Base-by-base conservation (phyloP, 2,113 vertebrate species). In the Ciconia stormi region DNA sequence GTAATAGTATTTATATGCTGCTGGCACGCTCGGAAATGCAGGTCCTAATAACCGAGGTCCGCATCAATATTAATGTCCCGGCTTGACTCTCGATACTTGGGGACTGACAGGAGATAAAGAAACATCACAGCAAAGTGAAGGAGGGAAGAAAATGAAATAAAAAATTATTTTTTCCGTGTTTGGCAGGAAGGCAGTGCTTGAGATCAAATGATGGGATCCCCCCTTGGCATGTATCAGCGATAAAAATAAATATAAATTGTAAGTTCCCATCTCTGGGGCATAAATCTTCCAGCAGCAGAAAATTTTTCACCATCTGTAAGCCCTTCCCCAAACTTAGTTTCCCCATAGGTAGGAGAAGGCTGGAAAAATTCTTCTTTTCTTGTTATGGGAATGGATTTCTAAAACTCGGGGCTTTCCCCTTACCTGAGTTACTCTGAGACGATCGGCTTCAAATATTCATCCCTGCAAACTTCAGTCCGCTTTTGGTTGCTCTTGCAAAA, bases 1-100 rank as follows among this genome's bases (percentile, higher is more conserved):
- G 72, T 80, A 97, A 97, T 92, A 63, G 96, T 95, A 97, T 97
- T 97, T 97, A 95, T 96, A 72, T 90, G 97, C 97, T 96, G 85
- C 96, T 4, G 94, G 96, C 96, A 82, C 10, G 4, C 95, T 95
- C 36, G 36, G 93, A 96, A 97, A 94, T 44, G 92, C 86, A 86
- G 92, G 90, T 95, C 91, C 93, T 84, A 67, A 91, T 86, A 97
- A 97, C 94, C 1, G 3, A 94, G 90, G 90, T 93, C 87, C 2
- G 11, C 97, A 98, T 98, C 97, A 97, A 98, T 98, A 98, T 97
- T 97, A 95, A 98, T 98, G 96, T 90, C 71, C 82, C 21, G 2
- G 73, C 76, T 96, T 93, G 96, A 96, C 90, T 96, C 92, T 94
- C 40, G 14, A 76, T 87, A 86, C 4, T 34, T 26, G 3, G 90